phyloP scores from a whole-genome alignment of 2,113 vertebrate genomes.

The Peromyscus polionotus region DNA sequence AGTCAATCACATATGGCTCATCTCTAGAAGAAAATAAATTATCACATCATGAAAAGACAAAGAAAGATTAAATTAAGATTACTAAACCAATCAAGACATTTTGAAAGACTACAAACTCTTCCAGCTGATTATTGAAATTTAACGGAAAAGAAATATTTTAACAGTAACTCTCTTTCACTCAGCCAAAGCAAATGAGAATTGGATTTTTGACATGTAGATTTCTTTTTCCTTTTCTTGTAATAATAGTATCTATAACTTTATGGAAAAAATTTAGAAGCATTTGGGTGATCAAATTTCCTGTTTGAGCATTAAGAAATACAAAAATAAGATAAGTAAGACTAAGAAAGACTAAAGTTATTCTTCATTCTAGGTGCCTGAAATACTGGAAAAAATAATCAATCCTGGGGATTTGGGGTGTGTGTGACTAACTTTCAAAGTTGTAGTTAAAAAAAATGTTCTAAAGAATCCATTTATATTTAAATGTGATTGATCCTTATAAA shows the following conservation, averaged over 20 bases:
- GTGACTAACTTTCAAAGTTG: neutral
- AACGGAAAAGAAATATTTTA: neutral
- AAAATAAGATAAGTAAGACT: constrained; percentile 12
- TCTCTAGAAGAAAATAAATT: neutral
- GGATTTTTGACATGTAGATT: neutral
- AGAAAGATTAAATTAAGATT: neutral
- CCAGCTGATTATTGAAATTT: neutral
- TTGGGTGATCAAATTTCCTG: constrained; percentile 4
- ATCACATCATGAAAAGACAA: neutral
- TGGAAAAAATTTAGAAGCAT: neutral
- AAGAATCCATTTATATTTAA: constrained; percentile 17
- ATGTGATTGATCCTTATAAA: neutral
- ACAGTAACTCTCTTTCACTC: neutral
- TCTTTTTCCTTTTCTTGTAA: neutral
- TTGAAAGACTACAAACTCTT: neutral
- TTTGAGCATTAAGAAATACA: constrained; percentile 7
- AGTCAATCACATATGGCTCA: neutral
- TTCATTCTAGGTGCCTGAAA: neutral
- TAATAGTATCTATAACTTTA: constrained; percentile 20
- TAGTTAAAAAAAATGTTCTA: constrained; percentile 18
- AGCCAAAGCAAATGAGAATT: neutral
- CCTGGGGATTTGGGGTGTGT: neutral
- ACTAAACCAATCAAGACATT: neutral
- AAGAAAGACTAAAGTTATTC: neutral
- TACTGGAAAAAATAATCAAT: neutral